These are phyloP conservation scores for Girardinichthys multiradiatus DNA, from an alignment of 2,113 vertebrate species.

Conservation along the genomic window DNA sequence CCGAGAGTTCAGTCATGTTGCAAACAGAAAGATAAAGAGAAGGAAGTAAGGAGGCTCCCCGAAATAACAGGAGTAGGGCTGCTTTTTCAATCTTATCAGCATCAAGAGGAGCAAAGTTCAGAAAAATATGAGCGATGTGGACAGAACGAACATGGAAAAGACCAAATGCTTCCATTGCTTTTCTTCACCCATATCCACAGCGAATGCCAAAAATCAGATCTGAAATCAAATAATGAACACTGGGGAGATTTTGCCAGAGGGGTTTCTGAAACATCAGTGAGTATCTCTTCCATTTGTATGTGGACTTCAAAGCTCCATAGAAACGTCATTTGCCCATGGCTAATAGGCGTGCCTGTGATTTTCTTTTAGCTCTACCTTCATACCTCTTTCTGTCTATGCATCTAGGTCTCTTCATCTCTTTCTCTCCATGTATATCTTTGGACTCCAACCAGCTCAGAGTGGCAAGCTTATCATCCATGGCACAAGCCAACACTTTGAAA, in stretches of 20 bases:
- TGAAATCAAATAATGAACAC: conserved; percentile 71
- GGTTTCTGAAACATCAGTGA: conserved; percentile 26
- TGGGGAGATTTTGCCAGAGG: conserved; percentile 54
- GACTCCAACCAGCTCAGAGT: conserved; percentile 50
- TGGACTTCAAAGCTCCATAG: conserved; percentile 34
- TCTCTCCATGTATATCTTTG: conserved; percentile 35
- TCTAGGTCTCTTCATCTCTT: conserved; percentile 14
- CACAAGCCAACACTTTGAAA: conserved; percentile 72
- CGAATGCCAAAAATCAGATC: conserved; percentile 50
- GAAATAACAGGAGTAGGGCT: conserved; percentile 42
- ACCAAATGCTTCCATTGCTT: conserved; percentile 26
- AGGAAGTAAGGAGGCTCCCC: conserved; percentile 24
- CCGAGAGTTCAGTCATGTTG: conserved; percentile 37
- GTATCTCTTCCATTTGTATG: conserved; percentile 7
- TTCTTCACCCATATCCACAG: conserved; percentile 41
- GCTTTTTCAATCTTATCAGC: conserved; percentile 54
- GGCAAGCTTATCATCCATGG: conserved; percentile 59
- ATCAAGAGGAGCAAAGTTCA: conserved; percentile 24
- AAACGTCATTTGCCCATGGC: conserved; percentile 48
- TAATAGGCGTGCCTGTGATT: conserved; percentile 41
- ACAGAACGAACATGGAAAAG: conserved; percentile 21
- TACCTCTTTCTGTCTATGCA: conserved; percentile 21
- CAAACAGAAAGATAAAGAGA: conserved; percentile 58
- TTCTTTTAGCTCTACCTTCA: conserved; percentile 24
- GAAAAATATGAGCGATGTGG: conserved; percentile 19